A percentile compares a stretch with the other conserved stretches of the same genome.
Conservation (phyloP, 2,113 vertebrate species). For the Alligator sinensis region DNA sequence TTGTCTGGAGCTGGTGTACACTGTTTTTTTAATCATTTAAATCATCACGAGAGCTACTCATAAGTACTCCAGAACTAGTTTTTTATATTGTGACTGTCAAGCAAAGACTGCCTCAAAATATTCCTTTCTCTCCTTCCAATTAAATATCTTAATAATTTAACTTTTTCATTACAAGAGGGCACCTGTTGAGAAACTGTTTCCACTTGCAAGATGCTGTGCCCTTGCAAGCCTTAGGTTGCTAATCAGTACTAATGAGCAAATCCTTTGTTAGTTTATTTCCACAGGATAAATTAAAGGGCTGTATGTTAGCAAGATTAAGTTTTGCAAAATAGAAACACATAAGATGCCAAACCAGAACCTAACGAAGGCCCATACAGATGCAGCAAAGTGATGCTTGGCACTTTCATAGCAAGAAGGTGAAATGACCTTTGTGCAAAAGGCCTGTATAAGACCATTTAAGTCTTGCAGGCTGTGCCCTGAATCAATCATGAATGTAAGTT, state of each 20-base stretch:
- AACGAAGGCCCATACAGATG: not conserved
- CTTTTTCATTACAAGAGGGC: slow-evolving; percentile 55
- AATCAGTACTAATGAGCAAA: slow-evolving; percentile 75
- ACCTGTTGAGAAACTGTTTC: slow-evolving; percentile 55
- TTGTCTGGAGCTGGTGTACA: not conserved
- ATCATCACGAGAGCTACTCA: not conserved
- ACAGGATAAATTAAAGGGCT: slow-evolving; percentile 34
- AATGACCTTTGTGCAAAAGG: not conserved
- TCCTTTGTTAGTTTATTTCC: slow-evolving; percentile 61
- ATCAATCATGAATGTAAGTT: too few relatives aligned
- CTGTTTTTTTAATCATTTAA: slow-evolving; percentile 47
- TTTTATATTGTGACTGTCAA: slow-evolving; percentile 25
- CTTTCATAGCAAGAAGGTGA: not conserved
- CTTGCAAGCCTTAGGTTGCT: slow-evolving; percentile 59
- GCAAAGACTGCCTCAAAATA: not conserved
- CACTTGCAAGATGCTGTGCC: slow-evolving; percentile 23
- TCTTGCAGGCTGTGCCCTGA: not conserved
- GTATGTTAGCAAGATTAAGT: not conserved
- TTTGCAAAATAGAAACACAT: not conserved
- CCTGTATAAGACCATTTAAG: not conserved
- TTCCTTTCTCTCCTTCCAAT: not conserved
- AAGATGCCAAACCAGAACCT: not conserved
- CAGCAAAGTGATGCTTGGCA: not conserved
- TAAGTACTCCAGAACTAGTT: slow-evolving; percentile 40
- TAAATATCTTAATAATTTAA: slow-evolving; percentile 39